These are phyloP conservation scores for Thunnus maccoyii DNA, from an alignment of 2,113 vertebrate genomes.

Conservation along the genomic window DNA sequence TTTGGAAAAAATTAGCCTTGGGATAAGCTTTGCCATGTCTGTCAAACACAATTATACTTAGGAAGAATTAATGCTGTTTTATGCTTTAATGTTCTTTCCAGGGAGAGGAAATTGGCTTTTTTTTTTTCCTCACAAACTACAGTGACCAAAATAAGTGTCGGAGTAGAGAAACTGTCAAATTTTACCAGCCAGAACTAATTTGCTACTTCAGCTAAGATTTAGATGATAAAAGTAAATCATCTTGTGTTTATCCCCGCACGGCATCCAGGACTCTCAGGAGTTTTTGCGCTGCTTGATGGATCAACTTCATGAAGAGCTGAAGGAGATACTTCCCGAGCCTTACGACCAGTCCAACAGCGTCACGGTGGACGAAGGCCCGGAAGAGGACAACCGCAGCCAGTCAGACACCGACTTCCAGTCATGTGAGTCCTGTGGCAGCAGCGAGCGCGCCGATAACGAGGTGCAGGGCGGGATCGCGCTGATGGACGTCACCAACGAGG, in stretches of 20 bases:
- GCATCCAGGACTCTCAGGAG: slow-evolving; percentile 94
- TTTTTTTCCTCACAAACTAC: neutral
- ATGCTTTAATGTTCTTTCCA: neutral
- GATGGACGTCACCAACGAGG: slow-evolving; percentile 89
- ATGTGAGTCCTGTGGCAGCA: slow-evolving; percentile 91
- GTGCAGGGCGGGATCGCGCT: slow-evolving; percentile 36
- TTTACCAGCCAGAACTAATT: slow-evolving; percentile 13
- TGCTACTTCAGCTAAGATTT: slow-evolving; percentile 2
- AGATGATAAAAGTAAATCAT: too few relatives aligned
- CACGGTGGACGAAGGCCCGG: slow-evolving; percentile 84
- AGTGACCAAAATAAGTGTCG: neutral
- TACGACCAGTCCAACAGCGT: slow-evolving; percentile 85
- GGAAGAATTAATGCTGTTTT: neutral
- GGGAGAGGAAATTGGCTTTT: neutral
- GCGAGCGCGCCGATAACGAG: slow-evolving; percentile 90
- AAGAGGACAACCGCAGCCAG: slow-evolving; percentile 90
- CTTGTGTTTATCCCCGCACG: neutral
- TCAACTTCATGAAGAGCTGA: slow-evolving; percentile 97
- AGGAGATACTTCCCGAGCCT: slow-evolving; percentile 89
- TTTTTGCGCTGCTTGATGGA: slow-evolving; percentile 99
- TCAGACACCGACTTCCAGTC: slow-evolving; percentile 94
- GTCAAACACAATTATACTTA: slow-evolving; percentile 21
- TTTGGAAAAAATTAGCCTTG: slow-evolving; percentile 18
- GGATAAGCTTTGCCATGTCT: slow-evolving; percentile 32
- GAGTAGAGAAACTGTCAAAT: neutral